Percentiles rank a stretch among this genome's conserved stretches.
Evolutionary conservation across 2,888 invertebrate genomes (phyloP).

Genomic region (Acronicta leporina): DNA sequence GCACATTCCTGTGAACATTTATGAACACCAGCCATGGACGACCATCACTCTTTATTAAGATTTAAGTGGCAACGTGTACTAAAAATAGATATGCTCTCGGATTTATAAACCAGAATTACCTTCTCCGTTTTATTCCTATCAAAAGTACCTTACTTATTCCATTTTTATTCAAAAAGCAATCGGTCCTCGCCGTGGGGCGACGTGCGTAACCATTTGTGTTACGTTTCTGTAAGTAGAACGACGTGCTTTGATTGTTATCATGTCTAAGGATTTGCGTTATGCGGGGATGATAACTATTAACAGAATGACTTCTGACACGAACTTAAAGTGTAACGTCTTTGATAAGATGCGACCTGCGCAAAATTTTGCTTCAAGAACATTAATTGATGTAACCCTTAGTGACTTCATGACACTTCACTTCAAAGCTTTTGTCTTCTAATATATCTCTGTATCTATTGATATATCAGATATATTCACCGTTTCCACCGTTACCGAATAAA

Average conservation of each 20-base stretch:
- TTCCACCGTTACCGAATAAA: too few species aligned
- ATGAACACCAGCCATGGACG: constrained; percentile 26
- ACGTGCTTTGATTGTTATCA: constrained; percentile 42
- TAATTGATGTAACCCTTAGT: constrained; percentile 24
- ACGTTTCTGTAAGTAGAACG: constrained; percentile 25
- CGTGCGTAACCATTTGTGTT: constrained; percentile 14
- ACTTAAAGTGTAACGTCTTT: constrained; percentile 14
- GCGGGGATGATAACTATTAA: constrained; percentile 36
- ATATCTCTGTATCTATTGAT: too few species aligned
- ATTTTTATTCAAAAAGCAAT: constrained; percentile 19
- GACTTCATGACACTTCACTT: constrained; percentile 2
- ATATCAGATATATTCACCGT: too few species aligned
- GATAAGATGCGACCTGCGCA: constrained; percentile 36
- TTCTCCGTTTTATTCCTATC: constrained; percentile 11
- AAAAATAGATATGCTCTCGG: constrained; percentile 23
- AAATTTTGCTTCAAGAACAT: constrained; percentile 14
- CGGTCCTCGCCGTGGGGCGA: not conserved
- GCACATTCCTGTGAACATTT: constrained; percentile 32
- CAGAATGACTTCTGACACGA: constrained; percentile 46
- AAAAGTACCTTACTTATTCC: constrained; percentile 1
- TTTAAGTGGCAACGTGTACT: constrained; percentile 29
- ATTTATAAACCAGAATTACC: constrained; percentile 16
- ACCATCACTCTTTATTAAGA: constrained; percentile 35
- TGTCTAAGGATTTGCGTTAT: constrained; percentile 35
- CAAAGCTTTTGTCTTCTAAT: constrained; percentile 1